Base-by-base conservation (phyloP, 2,113 vertebrate species). In the Callospermophilus lateralis region DNA sequence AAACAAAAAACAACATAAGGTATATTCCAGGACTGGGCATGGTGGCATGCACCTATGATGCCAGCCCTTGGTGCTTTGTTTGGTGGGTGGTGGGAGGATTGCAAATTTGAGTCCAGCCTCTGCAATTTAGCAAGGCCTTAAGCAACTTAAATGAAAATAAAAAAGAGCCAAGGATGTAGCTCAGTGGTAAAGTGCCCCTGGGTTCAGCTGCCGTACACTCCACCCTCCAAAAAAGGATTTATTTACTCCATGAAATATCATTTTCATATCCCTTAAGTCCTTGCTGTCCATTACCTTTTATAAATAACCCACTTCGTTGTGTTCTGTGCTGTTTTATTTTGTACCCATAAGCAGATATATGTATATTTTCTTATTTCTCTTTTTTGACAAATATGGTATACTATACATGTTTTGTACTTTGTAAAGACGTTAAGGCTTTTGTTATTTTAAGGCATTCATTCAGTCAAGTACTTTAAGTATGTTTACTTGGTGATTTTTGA, bases 401-500 rank as follows among this genome's bases (percentile, higher is more conserved):
- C 16, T 48, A 22, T 68, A 32, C 74, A 7, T 22, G 4, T 6
- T 95, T 80, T 87, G 28, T 61, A 89, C 22, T 34, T 89, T 86
- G 61, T 94, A 42, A 94, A 92, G 53, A 88, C 15, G 85, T 94
- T 42, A 72, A 65, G 34, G 19, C 26, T 81, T 90, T 84, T 87
- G 81, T 4, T 55, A 76, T 42, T 81, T 95, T 85, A 94, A 91
- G 8, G 30, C 6, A 58, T 90, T 90, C 8, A 65, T 90, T 90
- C 87, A 70, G 58, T 67, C 48, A 48, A 39, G 42, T 84, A 84
- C 37, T 76, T 90, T 51, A 93, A 13, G 4, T 92, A 83, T 84
- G 34, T 58, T 88, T 90, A 74, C 34, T 73, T 84, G 39, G 90
- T 68, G 67, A 84, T 86, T 90, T 96, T 96, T 37, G 42, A 79